Evolutionary conservation across 2,113 vertebrate genomes (phyloP).

Genomic region (Neogobius melanostomus): DNA sequence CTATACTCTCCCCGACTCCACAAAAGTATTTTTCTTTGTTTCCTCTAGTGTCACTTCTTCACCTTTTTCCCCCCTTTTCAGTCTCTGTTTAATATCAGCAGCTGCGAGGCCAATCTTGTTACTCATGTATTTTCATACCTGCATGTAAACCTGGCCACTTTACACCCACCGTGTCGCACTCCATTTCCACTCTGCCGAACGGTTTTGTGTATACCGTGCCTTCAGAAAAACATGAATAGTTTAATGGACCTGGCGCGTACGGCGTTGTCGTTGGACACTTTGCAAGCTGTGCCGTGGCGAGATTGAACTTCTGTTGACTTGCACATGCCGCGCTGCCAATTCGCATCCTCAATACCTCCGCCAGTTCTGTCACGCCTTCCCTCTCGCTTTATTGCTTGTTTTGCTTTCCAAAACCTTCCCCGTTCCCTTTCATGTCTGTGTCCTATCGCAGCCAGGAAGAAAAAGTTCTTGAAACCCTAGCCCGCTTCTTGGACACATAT

Average conservation of each 20-base stretch:
- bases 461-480: not conserved
- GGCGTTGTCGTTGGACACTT: conserved; percentile 8
- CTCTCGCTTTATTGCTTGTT: not conserved
- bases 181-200: not conserved
- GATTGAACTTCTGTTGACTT: conserved; percentile 26
- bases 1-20: too few species aligned
- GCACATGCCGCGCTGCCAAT: conserved; percentile 5
- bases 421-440: not conserved
- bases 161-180: not conserved
- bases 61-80: not conserved
- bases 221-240: conserved; percentile 2
- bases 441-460: conserved; percentile 3
- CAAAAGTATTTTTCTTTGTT: too few species aligned
- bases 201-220: not conserved
- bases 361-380: not conserved
- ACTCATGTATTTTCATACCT: conserved; percentile 1
- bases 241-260: not conserved
- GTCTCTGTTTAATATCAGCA: not conserved
- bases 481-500: conserved; percentile 1
- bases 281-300: conserved; percentile 1
- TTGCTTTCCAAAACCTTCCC: conserved; percentile 2
- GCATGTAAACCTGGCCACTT: not conserved
- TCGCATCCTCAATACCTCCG: conserved; percentile 9
- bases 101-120: not conserved
- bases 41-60: not conserved